phyloP scores from a whole-genome alignment of 2,113 vertebrate species.

The Taurulus bubalis region DNA sequence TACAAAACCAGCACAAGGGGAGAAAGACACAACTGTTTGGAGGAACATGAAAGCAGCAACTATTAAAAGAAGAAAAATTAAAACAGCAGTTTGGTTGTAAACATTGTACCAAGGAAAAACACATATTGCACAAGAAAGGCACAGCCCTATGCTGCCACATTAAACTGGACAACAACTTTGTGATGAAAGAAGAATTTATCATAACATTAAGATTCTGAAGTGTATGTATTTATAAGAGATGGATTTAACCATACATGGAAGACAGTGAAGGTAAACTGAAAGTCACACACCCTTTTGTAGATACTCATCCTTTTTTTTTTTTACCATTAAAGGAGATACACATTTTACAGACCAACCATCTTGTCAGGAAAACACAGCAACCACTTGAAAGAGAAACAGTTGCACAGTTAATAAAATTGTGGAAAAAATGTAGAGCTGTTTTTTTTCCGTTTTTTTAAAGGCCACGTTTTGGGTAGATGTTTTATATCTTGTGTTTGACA shows the following conservation, averaged over 20 bases:
- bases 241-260: neutral
- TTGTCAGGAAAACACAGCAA: conserved; percentile 8
- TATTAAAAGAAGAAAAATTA: conserved; percentile 3
- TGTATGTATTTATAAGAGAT: neutral
- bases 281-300: neutral
- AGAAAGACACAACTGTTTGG: conserved; percentile 76
- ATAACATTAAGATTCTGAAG: neutral
- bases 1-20: conserved; percentile 82
- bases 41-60: conserved; percentile 49
- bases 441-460: conserved; percentile 22
- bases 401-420: conserved; percentile 25
- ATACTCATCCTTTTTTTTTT: neutral
- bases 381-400: neutral
- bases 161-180: neutral
- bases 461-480: neutral
- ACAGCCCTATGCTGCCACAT: neutral
- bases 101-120: neutral
- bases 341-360: neutral
- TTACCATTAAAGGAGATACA: neutral
- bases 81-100: conserved; percentile 6
- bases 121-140: neutral
- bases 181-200: neutral
- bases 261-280: neutral
- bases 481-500: conserved; percentile 49
- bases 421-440: conserved; percentile 47